Evolutionary conservation across 2,888 invertebrate species (phyloP).

Genomic region (Archips xylosteana): DNA sequence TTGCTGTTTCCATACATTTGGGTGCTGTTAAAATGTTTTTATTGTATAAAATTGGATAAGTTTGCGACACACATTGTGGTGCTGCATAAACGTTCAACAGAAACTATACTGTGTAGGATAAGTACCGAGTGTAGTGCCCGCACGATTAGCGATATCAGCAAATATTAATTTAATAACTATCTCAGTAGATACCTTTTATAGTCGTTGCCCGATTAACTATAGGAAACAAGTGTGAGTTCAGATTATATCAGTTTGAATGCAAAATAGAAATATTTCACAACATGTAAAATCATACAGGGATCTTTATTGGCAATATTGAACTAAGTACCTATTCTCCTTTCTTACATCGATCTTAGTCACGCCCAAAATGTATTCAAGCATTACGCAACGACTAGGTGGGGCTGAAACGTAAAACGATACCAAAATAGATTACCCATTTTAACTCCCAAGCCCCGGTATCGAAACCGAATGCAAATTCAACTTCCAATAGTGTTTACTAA

Average conservation of each 20-base stretch:
- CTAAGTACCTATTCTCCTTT: constrained; percentile 6
- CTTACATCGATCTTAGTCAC: constrained; percentile 24
- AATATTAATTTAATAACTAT: background rate
- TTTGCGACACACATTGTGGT: constrained; percentile 5
- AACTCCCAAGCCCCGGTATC: constrained; percentile 14
- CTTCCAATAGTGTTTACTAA: constrained; percentile 21
- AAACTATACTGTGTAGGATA: constrained; percentile 6
- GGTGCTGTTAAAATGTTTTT: background rate
- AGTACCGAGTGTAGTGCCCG: constrained; percentile 9
- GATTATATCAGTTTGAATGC: background rate
- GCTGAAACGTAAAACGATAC: constrained; percentile 24
- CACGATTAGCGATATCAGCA: constrained; percentile 1
- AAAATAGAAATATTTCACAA: background rate
- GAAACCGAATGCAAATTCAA: constrained; percentile 25
- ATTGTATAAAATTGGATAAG: background rate
- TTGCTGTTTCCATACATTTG: background rate
- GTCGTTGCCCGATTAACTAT: background rate
- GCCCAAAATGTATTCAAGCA: constrained; percentile 22
- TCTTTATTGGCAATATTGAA: background rate
- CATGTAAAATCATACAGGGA: background rate
- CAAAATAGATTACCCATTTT: constrained; percentile 34
- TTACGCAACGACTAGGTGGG: constrained; percentile 31
- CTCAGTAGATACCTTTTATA: background rate
- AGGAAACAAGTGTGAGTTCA: background rate
- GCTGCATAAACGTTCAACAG: constrained; percentile 8